A percentile compares a stretch with the other conserved stretches of the same genome.
Evolutionary conservation across 2,888 invertebrate species (phyloP).

Genomic region (Amphimallon solstitiale): DNA sequence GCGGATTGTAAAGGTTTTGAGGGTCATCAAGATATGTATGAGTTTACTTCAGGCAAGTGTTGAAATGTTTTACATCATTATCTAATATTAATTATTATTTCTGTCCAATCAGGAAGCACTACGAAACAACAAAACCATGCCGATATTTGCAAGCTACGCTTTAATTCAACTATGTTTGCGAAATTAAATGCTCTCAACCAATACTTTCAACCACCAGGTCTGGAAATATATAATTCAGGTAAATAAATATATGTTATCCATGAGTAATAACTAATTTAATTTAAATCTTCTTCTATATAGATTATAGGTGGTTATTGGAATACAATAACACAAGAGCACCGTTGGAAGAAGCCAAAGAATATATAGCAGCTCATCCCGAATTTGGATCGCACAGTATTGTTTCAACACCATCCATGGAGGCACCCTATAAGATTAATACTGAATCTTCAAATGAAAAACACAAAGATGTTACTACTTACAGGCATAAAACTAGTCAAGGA

Average conservation of each 20-base stretch:
- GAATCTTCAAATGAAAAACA: slow-evolving; percentile 41
- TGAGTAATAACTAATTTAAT: background rate
- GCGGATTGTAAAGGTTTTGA: slow-evolving; percentile 70
- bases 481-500: slow-evolving; percentile 53
- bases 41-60: slow-evolving; percentile 61
- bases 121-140: slow-evolving; percentile 54
- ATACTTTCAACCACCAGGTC: slow-evolving; percentile 76
- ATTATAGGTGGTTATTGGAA: slow-evolving; percentile 53
- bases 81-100: background rate
- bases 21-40: slow-evolving; percentile 65
- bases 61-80: background rate
- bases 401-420: slow-evolving; percentile 12
- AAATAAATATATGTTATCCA: slow-evolving; percentile 42
- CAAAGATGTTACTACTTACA: slow-evolving; percentile 53
- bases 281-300: slow-evolving; percentile 42
- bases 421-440: slow-evolving; percentile 18
- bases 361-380: slow-evolving; percentile 56
- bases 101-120: slow-evolving; percentile 40
- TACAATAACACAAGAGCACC: slow-evolving; percentile 55
- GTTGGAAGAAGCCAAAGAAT: slow-evolving; percentile 55
- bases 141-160: slow-evolving; percentile 76
- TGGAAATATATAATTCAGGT: slow-evolving; percentile 78
- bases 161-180: slow-evolving; percentile 74
- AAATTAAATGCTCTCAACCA: slow-evolving; percentile 74
- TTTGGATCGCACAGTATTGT: slow-evolving; percentile 32